A percentile compares a stretch with the other conserved stretches of the same genome.
Conservation (phyloP, 2,888 invertebrate species). For the Dasypolia templi region DNA sequence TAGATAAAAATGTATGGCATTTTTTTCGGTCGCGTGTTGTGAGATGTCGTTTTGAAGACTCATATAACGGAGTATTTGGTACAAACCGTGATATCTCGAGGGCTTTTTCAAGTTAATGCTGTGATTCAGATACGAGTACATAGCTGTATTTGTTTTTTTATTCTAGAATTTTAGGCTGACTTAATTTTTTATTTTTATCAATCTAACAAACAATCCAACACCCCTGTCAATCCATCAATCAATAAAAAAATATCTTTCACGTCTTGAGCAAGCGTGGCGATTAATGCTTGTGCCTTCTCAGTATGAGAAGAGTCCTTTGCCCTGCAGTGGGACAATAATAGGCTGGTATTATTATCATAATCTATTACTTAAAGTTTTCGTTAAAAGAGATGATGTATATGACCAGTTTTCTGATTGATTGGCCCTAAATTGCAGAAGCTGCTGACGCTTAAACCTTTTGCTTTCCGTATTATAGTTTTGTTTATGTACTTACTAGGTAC, state of each 20-base stretch:
- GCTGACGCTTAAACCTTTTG: too few species aligned
- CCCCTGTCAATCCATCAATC: neutral
- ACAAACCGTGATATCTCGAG: conserved; percentile 17
- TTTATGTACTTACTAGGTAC: too few species aligned
- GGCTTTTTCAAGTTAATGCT: conserved; percentile 12
- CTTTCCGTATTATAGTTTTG: too few species aligned
- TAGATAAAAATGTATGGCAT: conserved; percentile 66
- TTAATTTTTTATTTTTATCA: neutral
- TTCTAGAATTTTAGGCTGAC: too few species aligned
- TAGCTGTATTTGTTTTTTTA: neutral
- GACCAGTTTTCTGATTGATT: neutral
- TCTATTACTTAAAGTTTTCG: neutral
- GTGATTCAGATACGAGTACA: neutral
- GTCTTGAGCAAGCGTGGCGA: neutral
- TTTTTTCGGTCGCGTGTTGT: conserved; percentile 57
- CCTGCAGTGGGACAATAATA: neutral
- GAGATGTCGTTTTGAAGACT: conserved; percentile 43
- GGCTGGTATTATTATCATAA: neutral
- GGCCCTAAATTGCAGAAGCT: neutral
- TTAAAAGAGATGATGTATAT: neutral
- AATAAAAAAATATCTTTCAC: too few species aligned
- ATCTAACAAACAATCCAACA: neutral
- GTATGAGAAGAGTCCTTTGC: neutral
- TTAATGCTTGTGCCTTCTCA: neutral
- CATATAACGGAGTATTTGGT: conserved; percentile 31